Evolutionary conservation across 2,888 invertebrate genomes (phyloP), one percentile per base, ranked within the genome.

Genomic region (Synergus umbraculus): DNA sequence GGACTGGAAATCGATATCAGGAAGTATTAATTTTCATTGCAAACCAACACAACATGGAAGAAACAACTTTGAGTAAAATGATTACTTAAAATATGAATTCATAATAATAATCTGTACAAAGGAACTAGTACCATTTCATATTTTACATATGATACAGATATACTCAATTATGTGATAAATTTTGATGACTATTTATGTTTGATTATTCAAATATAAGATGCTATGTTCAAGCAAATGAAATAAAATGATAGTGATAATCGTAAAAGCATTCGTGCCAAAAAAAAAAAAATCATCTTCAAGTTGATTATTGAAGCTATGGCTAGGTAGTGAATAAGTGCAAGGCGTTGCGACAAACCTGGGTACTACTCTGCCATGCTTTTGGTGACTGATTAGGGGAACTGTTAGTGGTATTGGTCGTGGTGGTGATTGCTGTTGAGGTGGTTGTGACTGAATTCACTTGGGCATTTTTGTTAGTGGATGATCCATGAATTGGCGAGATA

Each of bases 291-390:
- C 4, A 41, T 18, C 9, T 54, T 22, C 13, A 76, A 37, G 0
- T 76, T 7, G 41, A 63, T 44, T 37, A n/a, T 22, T 9, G 22
- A 37, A 73, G 73, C 37, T 37, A 37, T 5, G 37, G 18, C 44
- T 41, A 81, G 81, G 58, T 37, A 37, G 37, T 79, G 49, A 29
- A 76, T 63, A 77, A 67, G 76, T 79, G 82, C 83, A 80, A 82
- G 49, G 49, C 18, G 85, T 82, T 79, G 81, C 73, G 88, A 91
- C 91, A 89, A 92, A 92, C 92, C 92, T 92, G 91, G 82, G 83
- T 88, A 87, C 89, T 87, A 87, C 81, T 89, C 88, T 91, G 92
- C 92, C 92, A 92, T 91, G 91, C 91, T 91, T 91, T 92, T 89
- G 91, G 91, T 87, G 91, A 91, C 85, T 91, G 91, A 85, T 91